Base-by-base conservation (phyloP, 2,797 vertebrate genomes). In the Coluber constrictor region DNA sequence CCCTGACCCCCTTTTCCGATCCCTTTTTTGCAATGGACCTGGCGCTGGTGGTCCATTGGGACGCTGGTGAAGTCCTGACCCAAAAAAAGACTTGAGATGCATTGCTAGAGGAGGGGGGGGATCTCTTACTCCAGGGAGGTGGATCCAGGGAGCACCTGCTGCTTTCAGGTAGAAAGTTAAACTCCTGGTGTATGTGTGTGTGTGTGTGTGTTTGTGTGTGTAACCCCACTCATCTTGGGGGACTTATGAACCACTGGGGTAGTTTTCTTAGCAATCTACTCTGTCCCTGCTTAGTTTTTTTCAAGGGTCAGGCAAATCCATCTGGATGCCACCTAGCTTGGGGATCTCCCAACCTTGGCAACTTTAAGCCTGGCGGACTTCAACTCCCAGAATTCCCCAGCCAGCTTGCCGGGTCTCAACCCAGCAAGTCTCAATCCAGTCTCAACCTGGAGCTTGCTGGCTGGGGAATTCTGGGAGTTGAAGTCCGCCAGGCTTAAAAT, bases 21-120 rank as follows among this genome's bases (percentile, higher is more conserved):
- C 29, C 0, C n/a, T 5, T 29, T 54, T 54, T 9, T 54, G 27
- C 25, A 23, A 10, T n/a, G 11, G 25, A 29, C 86, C 29, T n/a
- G 29, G 51, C 3, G 27, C 25, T 87, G 15, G 27, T 5, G 23
- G 6, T 47, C 47, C 47, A 47, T 47, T 47, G 47, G 47, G 47
- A 47, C 6, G 6, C 47, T 4, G 43, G 43, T 43, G 29, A 94
- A 94, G 90, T 94, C 93, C 93, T 56, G 87, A 92, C 60, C 25
- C 0, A 56, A 13, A 88, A 13, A 88, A 83, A 61, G 92, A 93
- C 86, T 88, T 94, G 93, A 59, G 23, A 43, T 16, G 5, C 7
- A 20, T 5, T 32, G 5, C 5, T 32, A 7, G 13, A 16, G 9
- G 51, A 8, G 47, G 4, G 0, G 74, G 43, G 79, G 12, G 0